Evolutionary conservation across 2,888 invertebrate species (phyloP), one percentile per base, ranked within the genome.

Genomic region (Oxytorus armatus): DNA sequence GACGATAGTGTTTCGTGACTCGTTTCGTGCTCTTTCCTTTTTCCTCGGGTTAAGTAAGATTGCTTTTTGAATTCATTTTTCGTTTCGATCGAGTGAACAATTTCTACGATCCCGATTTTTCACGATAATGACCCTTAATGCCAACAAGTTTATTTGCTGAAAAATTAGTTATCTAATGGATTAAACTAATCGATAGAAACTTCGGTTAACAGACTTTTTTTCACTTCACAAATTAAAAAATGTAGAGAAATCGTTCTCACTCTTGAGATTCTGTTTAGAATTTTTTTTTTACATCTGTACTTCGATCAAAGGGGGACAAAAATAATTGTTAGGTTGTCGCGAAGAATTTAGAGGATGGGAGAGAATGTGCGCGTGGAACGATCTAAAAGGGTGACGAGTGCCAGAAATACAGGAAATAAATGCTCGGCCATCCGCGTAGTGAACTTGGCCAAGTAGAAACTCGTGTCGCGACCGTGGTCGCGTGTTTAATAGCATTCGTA

Each of bases 371-470:
- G 47, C 53, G 63, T 47, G 69, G 21, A 69, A 79, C 79, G 59
- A 72, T 72, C 55, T 16, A 49, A 36, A 66, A 81, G 79, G 73
- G 72, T 55, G 49, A 23, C 55, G 21, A 47, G 79, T 79, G 81
- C 79, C 81, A 82, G 69, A 76, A 82, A n/a, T 63, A 73, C 76
- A 61, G 73, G 70, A 72, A 66, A 80, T 69, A 51, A 81, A 82
- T 75, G 80, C 57, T 65, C 65, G 66, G 66, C 70, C n/a, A 76
- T 79, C 65, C 73, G 57, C 53, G 78, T 59, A 16, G 11, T 72
- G 73, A 79, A 66, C 78, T 81, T 70, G 78, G 65, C 79, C 82
- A 73, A 65, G 61, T 73, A 39, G 72, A 72, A 42, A 36, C 11
- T 25, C 53, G 61, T 23, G 23, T 21, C 16, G 23, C 23, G 51